Percentiles rank a stretch among this genome's conserved stretches.
These are phyloP conservation scores for Gymnocephalus cernua DNA, from an alignment of 2,113 vertebrate genomes.

Conservation along the genomic window DNA sequence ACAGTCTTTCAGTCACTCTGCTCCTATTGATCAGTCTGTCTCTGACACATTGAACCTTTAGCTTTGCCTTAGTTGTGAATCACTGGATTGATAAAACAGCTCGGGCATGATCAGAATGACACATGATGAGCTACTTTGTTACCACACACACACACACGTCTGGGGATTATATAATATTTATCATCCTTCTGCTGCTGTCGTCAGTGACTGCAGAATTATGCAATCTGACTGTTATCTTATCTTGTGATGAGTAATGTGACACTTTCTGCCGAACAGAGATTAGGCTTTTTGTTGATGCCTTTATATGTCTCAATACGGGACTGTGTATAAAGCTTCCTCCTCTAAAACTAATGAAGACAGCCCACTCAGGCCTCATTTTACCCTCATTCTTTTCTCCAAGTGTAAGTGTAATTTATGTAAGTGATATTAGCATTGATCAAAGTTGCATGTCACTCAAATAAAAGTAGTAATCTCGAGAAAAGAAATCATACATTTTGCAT, in stretches of 20 bases:
- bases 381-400: background rate
- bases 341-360: background rate
- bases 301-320: background rate
- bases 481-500: background rate
- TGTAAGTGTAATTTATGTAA: background rate
- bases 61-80: slow-evolving; percentile 32
- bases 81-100: slow-evolving; percentile 37
- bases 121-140: slow-evolving; percentile 50
- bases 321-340: slow-evolving; percentile 17
- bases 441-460: background rate
- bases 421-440: background rate
- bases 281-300: slow-evolving; percentile 22
- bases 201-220: slow-evolving; percentile 42
- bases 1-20: background rate
- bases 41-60: slow-evolving; percentile 41
- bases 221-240: slow-evolving; percentile 44
- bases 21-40: slow-evolving; percentile 11
- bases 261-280: slow-evolving; percentile 8
- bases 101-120: slow-evolving; percentile 32
- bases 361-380: background rate
- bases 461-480: background rate
- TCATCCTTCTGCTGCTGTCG: slow-evolving; percentile 47
- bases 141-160: slow-evolving; percentile 20
- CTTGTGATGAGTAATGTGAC: slow-evolving; percentile 40
- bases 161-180: slow-evolving; percentile 34